These are phyloP conservation scores for Pseudeuparius sepicola DNA, from an alignment of 2,888 invertebrate species.

Conservation along the genomic window DNA sequence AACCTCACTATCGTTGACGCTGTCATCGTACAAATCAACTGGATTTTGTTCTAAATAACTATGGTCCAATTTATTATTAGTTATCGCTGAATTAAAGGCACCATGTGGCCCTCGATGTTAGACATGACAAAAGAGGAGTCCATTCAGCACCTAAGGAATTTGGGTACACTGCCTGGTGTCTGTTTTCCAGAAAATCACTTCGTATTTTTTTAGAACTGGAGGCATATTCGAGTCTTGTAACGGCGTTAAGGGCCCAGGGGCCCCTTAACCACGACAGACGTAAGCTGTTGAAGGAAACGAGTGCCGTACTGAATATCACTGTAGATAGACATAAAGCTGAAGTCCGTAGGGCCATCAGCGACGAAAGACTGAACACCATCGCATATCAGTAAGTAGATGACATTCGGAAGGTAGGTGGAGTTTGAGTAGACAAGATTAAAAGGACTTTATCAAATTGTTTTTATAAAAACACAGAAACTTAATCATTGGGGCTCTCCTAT, in stretches of 20 bases:
- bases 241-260: constrained; percentile 88
- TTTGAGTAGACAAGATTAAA: too few species aligned
- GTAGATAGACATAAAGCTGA: constrained; percentile 88
- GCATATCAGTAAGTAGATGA: constrained; percentile 69
- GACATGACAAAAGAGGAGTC: constrained; percentile 86
- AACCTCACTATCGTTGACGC: too few species aligned
- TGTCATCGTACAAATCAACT: too few species aligned
- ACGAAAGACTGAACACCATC: constrained; percentile 79
- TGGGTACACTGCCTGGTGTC: constrained; percentile 50
- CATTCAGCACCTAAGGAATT: constrained; percentile 74
- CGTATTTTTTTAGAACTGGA: constrained; percentile 68
- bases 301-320: constrained; percentile 73
- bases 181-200: too few species aligned
- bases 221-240: constrained; percentile 82
- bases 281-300: constrained; percentile 73
- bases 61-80: too few species aligned
- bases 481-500: too few species aligned
- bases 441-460: too few species aligned
- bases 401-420: too few species aligned
- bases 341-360: constrained; percentile 83
- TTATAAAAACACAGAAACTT: too few species aligned
- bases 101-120: constrained; percentile 63
- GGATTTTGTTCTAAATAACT: too few species aligned
- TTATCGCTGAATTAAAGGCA: too few species aligned
- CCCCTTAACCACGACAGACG: constrained; percentile 75